A percentile compares a stretch with the other conserved stretches of the same genome.
phyloP scores from a whole-genome alignment of 2,888 invertebrate genomes.

The Drosophila leonis region DNA sequence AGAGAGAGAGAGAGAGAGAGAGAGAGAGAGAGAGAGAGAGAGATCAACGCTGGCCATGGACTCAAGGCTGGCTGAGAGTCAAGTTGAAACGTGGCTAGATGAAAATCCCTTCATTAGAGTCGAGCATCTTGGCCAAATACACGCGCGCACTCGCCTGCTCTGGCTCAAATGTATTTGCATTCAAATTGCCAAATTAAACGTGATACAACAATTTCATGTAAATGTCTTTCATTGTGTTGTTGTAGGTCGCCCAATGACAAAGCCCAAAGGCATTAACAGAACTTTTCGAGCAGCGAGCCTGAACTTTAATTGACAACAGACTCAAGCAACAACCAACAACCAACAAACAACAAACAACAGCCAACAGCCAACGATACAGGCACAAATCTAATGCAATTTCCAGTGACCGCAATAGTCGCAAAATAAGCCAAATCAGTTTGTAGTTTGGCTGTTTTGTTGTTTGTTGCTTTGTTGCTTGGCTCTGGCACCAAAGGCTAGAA shows the following conservation, averaged over 20 bases:
- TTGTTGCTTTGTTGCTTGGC: constrained; percentile 25
- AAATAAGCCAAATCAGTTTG: constrained; percentile 73
- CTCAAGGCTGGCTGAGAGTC: constrained; percentile 49
- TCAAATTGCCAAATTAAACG: constrained; percentile 83
- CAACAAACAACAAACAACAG: constrained; percentile 4
- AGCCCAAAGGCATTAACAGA: constrained; percentile 66
- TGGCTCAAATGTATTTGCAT: constrained; percentile 70
- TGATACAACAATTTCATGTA: constrained; percentile 83
- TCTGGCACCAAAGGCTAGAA: constrained; percentile 55
- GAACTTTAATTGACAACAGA: constrained; percentile 69
- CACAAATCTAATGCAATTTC: constrained; percentile 54
- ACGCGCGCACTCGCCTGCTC: constrained; percentile 23
- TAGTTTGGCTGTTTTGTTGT: constrained; percentile 30
- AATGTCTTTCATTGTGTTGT: constrained; percentile 52
- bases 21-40: not conserved
- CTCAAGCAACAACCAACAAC: constrained; percentile 23
- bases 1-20: no score
- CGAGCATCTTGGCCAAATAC: constrained; percentile 48
- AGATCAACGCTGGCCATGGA: constrained; percentile 23
- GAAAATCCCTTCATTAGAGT: constrained; percentile 59
- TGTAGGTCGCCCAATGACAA: constrained; percentile 64
- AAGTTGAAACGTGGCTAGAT: constrained; percentile 59
- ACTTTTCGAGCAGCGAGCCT: constrained; percentile 51
- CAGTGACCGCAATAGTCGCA: constrained; percentile 65
- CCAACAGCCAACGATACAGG: not conserved